These are phyloP conservation scores for Machimus rusticus DNA, from an alignment of 2,888 invertebrate genomes.

Conservation along the genomic window DNA sequence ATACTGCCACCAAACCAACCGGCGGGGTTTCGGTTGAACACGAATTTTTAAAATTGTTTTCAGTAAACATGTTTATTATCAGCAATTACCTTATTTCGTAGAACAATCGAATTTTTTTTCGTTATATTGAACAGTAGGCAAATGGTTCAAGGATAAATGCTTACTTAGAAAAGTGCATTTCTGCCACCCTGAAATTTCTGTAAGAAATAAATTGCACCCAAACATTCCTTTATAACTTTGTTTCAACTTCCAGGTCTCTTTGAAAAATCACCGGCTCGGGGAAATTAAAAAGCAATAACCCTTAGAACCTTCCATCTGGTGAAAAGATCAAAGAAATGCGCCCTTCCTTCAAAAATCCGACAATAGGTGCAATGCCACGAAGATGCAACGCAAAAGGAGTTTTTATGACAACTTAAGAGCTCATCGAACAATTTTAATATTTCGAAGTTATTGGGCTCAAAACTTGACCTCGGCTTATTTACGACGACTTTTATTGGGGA, in stretches of 20 bases:
- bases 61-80: neutral
- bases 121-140: neutral
- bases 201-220: conserved; percentile 1
- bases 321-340: conserved; percentile 19
- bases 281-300: conserved; percentile 35
- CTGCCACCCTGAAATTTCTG: neutral
- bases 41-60: neutral
- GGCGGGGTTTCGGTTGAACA: neutral
- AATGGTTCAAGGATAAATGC: neutral
- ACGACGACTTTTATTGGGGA: conserved; percentile 33
- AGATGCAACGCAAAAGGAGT: conserved; percentile 20
- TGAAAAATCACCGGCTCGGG: conserved; percentile 15
- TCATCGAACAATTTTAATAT: conserved; percentile 27
- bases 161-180: neutral
- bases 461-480: conserved; percentile 20
- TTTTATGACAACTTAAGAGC: conserved; percentile 29
- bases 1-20: neutral
- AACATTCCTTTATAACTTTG: conserved; percentile 18
- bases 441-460: conserved; percentile 9
- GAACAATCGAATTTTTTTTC: neutral
- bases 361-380: neutral
- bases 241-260: conserved; percentile 20
- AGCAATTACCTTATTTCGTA: neutral
- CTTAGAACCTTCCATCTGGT: conserved; percentile 18
- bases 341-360: conserved; percentile 15